These are phyloP conservation scores for Dufourea novaeangliae DNA, from an alignment of 1,140 invertebrate species.

Conservation along the genomic window DNA sequence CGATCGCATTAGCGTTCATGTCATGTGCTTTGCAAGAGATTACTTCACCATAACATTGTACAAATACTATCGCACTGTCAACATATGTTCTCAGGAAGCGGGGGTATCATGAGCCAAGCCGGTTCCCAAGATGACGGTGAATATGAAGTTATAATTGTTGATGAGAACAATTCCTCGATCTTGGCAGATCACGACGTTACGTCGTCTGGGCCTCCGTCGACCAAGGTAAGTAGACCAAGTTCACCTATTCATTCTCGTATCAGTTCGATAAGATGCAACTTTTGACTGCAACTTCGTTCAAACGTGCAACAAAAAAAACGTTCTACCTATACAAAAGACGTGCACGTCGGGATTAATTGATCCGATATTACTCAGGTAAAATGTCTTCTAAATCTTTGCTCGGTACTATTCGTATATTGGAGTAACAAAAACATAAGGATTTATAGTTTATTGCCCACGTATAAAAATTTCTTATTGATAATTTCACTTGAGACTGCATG, in stretches of 20 bases:
- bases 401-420: slow-evolving; percentile 10
- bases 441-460: background rate
- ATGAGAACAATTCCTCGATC: slow-evolving; percentile 93
- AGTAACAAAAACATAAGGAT: slow-evolving; percentile 23
- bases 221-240: slow-evolving; percentile 87
- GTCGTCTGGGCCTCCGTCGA: slow-evolving; percentile 88
- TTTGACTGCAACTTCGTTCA: background rate
- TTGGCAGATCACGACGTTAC: slow-evolving; percentile 89
- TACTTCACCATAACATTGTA: background rate
- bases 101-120: slow-evolving; percentile 78
- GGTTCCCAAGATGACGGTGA: slow-evolving; percentile 88
- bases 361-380: slow-evolving; percentile 64
- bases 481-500: slow-evolving; percentile 64
- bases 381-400: slow-evolving; percentile 37
- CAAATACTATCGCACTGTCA: slow-evolving; percentile 13
- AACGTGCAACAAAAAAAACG: slow-evolving; percentile 35
- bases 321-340: slow-evolving; percentile 46
- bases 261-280: background rate
- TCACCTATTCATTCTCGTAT: no score
- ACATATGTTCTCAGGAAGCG: slow-evolving; percentile 75
- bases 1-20: slow-evolving; percentile 49
- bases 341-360: slow-evolving; percentile 54
- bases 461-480: slow-evolving; percentile 34
- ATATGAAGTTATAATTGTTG: slow-evolving; percentile 94
- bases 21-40: slow-evolving; percentile 49